Percentiles rank a stretch among this genome's conserved stretches.
These are phyloP conservation scores for Nothocercus julius DNA, from an alignment of 2,113 vertebrate genomes.

Conservation along the genomic window DNA sequence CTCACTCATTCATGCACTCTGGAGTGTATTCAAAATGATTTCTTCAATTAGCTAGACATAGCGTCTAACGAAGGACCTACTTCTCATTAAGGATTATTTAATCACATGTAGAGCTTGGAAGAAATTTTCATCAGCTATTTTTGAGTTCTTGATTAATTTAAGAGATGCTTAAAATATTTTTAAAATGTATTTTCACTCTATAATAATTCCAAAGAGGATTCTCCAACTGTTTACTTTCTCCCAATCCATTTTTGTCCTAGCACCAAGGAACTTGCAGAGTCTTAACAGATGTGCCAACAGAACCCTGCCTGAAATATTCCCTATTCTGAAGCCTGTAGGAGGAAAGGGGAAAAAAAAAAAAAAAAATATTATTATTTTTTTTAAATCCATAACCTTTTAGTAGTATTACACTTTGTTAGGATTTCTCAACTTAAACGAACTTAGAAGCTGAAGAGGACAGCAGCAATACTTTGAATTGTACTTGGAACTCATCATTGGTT, in stretches of 20 bases:
- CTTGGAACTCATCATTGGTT: background rate
- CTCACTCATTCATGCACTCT: conserved; percentile 71
- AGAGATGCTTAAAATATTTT: conserved; percentile 27
- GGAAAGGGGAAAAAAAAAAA: background rate
- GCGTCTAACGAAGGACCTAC: conserved; percentile 36
- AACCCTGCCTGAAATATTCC: background rate
- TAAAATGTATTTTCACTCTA: conserved; percentile 4
- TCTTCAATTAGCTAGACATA: conserved; percentile 42
- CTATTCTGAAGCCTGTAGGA: background rate
- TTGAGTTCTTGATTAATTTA: conserved; percentile 28
- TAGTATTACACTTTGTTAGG: background rate
- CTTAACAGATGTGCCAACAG: background rate
- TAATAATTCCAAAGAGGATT: background rate
- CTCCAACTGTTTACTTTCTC: background rate
- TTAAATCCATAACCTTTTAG: background rate
- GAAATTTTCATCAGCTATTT: conserved; percentile 43
- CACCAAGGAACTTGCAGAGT: background rate
- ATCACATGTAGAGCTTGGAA: conserved; percentile 40
- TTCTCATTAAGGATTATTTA: conserved; percentile 60
- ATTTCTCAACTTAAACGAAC: background rate
- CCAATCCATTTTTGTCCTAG: background rate
- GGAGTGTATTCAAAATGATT: conserved; percentile 49
- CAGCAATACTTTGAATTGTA: background rate
- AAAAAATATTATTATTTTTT: no score
- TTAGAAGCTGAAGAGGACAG: background rate